These are phyloP conservation scores for Neopipo cinnamomea DNA, from an alignment of 2,113 vertebrate species.

Conservation along the genomic window DNA sequence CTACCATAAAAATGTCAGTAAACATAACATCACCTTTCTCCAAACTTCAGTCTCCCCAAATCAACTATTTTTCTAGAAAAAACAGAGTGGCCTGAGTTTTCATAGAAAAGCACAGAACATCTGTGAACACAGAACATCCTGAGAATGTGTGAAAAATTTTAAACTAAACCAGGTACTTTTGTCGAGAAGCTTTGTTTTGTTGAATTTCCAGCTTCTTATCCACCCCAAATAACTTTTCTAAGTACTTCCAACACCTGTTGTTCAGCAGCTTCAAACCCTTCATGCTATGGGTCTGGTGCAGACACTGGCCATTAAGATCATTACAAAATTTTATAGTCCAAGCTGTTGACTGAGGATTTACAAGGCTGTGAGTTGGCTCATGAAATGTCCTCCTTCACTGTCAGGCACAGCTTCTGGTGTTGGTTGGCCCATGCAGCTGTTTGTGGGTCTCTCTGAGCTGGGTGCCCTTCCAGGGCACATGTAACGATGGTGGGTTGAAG, in stretches of 20 bases:
- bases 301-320: not conserved
- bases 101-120: not conserved
- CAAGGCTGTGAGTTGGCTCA: not conserved
- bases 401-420: not conserved
- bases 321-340: too few species aligned
- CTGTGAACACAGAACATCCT: not conserved
- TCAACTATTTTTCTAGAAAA: not conserved
- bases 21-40: not conserved
- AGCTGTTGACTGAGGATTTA: not conserved
- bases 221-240: not conserved
- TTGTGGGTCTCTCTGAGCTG: not conserved
- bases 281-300: not conserved
- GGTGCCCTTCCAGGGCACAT: accelerated
- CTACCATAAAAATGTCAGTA: not conserved
- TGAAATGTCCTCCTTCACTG: accelerated
- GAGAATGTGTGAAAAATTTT: not conserved
- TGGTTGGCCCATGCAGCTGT: not conserved
- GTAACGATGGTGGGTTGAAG: not conserved
- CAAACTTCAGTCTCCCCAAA: not conserved
- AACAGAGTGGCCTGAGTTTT: not conserved
- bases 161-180: not conserved
- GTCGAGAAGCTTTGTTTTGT: not conserved
- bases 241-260: not conserved
- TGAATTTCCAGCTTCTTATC: not conserved
- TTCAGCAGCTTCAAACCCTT: not conserved